Evolutionary conservation across 2,888 invertebrate species (phyloP).

Genomic region (Napeogenes inachia): DNA sequence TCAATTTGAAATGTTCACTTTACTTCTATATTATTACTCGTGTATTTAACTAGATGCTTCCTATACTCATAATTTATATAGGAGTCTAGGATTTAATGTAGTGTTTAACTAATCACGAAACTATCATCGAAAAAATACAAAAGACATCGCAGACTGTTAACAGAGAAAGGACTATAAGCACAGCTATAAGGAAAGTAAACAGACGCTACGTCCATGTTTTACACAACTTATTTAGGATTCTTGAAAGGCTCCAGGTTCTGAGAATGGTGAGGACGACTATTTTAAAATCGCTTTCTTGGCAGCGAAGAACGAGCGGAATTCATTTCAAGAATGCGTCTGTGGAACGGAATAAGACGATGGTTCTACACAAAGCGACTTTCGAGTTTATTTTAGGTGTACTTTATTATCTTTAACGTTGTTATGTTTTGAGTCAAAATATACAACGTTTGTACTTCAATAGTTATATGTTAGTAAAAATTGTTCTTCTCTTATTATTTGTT

Average conservation of each 20-base stretch:
- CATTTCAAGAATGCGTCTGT: conserved; percentile 9
- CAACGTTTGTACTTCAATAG: too few species aligned
- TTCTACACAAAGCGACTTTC: neutral
- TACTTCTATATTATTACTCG: conserved; percentile 23
- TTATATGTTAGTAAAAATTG: too few species aligned
- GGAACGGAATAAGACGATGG: neutral
- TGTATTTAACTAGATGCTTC: conserved; percentile 9
- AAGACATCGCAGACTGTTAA: conserved; percentile 12
- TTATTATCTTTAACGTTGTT: too few species aligned
- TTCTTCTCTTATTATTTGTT: too few species aligned
- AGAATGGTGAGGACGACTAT: conserved; percentile 31
- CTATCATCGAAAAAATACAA: neutral
- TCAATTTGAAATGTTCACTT: conserved; percentile 47
- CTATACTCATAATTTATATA: neutral
- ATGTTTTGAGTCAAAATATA: too few species aligned
- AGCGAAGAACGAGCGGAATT: conserved; percentile 10
- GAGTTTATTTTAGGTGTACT: conserved; percentile 1
- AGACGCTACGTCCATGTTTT: neutral
- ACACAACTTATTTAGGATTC: conserved; percentile 2
- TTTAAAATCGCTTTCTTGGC: conserved; percentile 23
- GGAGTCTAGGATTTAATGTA: neutral
- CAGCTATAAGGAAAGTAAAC: too few species aligned
- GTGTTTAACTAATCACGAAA: neutral
- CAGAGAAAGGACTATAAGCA: neutral
- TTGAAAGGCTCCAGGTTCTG: neutral